Base-by-base conservation (phyloP, 2,113 vertebrate genomes). In the Pelecanoides urinatrix region DNA sequence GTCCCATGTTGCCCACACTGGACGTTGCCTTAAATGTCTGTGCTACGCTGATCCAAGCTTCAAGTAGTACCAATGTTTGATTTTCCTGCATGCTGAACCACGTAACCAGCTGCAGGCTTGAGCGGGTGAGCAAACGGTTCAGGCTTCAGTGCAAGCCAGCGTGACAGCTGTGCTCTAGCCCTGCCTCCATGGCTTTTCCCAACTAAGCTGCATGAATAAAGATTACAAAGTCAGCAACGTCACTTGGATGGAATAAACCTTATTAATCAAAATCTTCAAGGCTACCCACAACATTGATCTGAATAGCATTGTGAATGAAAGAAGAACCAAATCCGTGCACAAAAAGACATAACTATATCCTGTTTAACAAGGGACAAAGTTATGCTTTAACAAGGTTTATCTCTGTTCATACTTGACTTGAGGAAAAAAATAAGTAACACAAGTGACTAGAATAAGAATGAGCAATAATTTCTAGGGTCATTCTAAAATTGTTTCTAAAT, bases 241-340 rank as follows among this genome's bases (percentile, higher is more conserved):
- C 83, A 81, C 61, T 71, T 65, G 79, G 79, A 72, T 38, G 25
- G 44, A 89, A 94, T 93, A 96, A 94, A 94, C 62, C 70, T 78
- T n/a, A 70, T 36, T 94, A 92, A 94, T 88, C 91, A 80, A 94
- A 92, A 93, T 93, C 90, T 96, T 94, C 85, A 73, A 85, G 92
- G 81, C 74, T 72, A 83, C 85, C 59, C 90, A 93, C 45, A 90
- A 90, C 55, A 88, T 17, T 66, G 59, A 45, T 65, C 34, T 50
- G n/a, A 92, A n/a, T 15, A 65, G 32, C 44, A 58, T 0, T 79
- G 67, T 32, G 85, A 87, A 90, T 58, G 63, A 93, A 91, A 94
- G 45, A 53, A 32, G 21, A 68, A 74, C 22, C 55, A 91, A 93
- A 96, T 86, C 92, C 25, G 0, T 30, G 53, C 67, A 83, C 71